Conservation (phyloP, 1,140 invertebrate genomes). For the Agrypnia vestita region DNA sequence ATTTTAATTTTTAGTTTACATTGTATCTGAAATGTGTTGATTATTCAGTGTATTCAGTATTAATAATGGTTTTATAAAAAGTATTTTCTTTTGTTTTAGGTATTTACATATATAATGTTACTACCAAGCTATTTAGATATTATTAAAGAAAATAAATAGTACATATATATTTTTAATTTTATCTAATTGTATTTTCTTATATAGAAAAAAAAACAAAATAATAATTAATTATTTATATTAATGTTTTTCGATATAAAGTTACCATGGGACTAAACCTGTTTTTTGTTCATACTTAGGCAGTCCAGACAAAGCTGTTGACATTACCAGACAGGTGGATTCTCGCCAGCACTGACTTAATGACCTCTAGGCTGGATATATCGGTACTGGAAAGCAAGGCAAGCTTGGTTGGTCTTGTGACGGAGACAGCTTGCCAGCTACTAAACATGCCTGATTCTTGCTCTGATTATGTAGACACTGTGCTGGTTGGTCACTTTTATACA, state of each 20-base stretch:
- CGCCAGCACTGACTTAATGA: slow-evolving; percentile 65
- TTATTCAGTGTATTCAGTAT: too few species aligned
- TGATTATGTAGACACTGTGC: slow-evolving; percentile 54
- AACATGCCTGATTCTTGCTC: slow-evolving; percentile 62
- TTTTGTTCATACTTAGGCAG: slow-evolving; percentile 60
- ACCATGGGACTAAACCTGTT: slow-evolving; percentile 3
- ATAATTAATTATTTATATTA: slow-evolving; percentile 64
- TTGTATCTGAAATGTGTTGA: too few species aligned
- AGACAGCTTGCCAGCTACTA: slow-evolving; percentile 65
- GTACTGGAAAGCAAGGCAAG: slow-evolving; percentile 63
- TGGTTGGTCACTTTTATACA: too few species aligned
- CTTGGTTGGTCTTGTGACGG: slow-evolving; percentile 61
- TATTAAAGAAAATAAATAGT: too few species aligned
- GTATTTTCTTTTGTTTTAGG: too few species aligned
- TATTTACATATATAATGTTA: too few species aligned
- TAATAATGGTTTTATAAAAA: too few species aligned
- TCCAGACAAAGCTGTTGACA: slow-evolving; percentile 66
- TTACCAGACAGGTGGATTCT: slow-evolving; percentile 68
- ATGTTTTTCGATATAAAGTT: slow-evolving; percentile 59
- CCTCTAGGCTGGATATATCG: slow-evolving; percentile 59
- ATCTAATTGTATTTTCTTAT: too few species aligned
- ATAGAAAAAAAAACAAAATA: not conserved
- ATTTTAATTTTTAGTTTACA: too few species aligned
- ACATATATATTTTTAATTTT: too few species aligned
- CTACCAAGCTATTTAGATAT: too few species aligned